Evolutionary conservation across 2,888 invertebrate genomes (phyloP).

Genomic region (Eurytoma californica): DNA sequence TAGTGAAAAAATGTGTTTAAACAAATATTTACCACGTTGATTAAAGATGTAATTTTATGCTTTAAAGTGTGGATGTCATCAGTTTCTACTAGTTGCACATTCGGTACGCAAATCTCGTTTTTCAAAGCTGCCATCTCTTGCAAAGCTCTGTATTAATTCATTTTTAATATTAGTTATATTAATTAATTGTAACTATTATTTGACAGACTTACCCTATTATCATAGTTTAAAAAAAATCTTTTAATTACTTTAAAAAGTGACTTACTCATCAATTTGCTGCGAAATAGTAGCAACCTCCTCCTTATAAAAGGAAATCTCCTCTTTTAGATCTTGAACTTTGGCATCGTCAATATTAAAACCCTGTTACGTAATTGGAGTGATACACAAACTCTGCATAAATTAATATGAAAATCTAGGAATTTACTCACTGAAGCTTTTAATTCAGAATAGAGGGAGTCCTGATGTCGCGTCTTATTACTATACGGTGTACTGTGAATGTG

Average conservation of each 20-base stretch:
- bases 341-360: constrained; percentile 59
- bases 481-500: constrained; percentile 57
- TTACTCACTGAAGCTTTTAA: constrained; percentile 63
- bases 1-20: background rate
- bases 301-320: constrained; percentile 60
- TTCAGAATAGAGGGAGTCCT: constrained; percentile 61
- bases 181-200: background rate
- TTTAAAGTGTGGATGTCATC: constrained; percentile 49
- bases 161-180: background rate
- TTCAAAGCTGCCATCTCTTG: constrained; percentile 42
- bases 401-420: background rate
- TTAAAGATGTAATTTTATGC: constrained; percentile 45
- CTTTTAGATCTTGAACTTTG: constrained; percentile 59
- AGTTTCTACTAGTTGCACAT: constrained; percentile 36
- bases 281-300: constrained; percentile 57
- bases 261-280: constrained; percentile 57
- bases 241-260: constrained; percentile 17
- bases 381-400: background rate
- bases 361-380: constrained; percentile 51
- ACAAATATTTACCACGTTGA: constrained; percentile 49
- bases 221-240: background rate
- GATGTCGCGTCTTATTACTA: constrained; percentile 39
- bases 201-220: background rate
- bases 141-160: constrained; percentile 38
- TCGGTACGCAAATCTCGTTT: constrained; percentile 50